Evolutionary conservation across 23 tunicate species (phyloP), one percentile per base, ranked within the genome.

Genomic region (Halocynthia aurantium): DNA sequence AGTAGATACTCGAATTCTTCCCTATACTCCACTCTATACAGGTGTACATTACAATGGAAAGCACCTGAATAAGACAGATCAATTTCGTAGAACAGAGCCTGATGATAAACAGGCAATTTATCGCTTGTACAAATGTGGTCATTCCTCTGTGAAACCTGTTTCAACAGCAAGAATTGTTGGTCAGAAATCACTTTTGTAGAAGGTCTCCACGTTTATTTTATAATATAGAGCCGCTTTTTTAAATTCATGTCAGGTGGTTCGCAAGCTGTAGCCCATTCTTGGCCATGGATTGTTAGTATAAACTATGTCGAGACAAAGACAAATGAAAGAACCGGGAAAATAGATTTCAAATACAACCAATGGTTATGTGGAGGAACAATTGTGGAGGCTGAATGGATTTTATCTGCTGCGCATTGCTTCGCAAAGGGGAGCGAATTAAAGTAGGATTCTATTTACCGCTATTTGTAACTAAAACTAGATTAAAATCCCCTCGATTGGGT

Each of bases 281-380:
- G 89, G 89, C 89, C 89, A 52, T 84, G 89, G 89, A 52, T 81
- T 31, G 52, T 84, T 11, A 84, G 89, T 54, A 84, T 84, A 6
- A 84, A 84, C 66, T 21, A 62, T 6, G 57, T 84, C 7, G 57
- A 52, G 22, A 40, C 72, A 19, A 22, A 58, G 51, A 49, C 40
- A 62, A 73, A 72, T 58, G 11, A 55, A 18, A 22, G 52, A 31
- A 84, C 82, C 10, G 70, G 69, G 5, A 66, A 18, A 11, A 22
- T 62, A 22, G 31, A 62, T 15, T 84, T 70, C 64, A 76, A 67
- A 56, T 69, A 84, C 18, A 78, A 78, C 71, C 79, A 52, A 61
- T 84, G 89, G 89, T 40, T 51, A 53, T 84, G 89, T 10, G 89
- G 78, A 9, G 89, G 89, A 18, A 55, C 89, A 8, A 78, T 84